Evolutionary conservation across 2,888 invertebrate species (phyloP), one percentile per base, ranked within the genome.

Genomic region (Acrobasis suavella): DNA sequence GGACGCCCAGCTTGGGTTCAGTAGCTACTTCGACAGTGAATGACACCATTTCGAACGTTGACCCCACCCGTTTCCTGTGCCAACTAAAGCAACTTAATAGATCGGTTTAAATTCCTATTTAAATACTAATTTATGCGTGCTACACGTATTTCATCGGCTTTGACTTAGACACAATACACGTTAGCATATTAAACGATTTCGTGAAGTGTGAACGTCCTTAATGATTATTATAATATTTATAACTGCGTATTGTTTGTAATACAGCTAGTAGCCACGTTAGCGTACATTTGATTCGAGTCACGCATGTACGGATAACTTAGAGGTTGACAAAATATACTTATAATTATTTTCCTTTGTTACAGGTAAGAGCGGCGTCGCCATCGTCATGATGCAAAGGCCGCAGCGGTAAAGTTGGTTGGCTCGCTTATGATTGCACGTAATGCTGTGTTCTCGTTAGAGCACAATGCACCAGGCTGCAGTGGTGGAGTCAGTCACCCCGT

Each of bases 401-500:
- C 70, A 75, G 77, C 72, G 86, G 89, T 87, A 82, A 86, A 81
- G 76, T 79, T 78, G 72, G 82, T 77, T 80, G 76, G 80, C 77
- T 80, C 74, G 76, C 75, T 80, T 87, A 85, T 85, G 85, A 85
- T 85, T 83, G 86, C 83, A 85, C 85, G 85, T 85, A 88, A 83
- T 86, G 85, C 81, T 81, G 80, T 85, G 91, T 89, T 89, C 91
- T 89, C 88, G 87, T 91, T 91, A 89, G 87, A 89, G 91, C 91
- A 90, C 91, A 91, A 91, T 92, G 91, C 91, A 90, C 91, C 91
- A 90, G 89, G 89, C 85, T 89, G 88, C 89, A 88, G 82, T 85
- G 86, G 78, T 83, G 77, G 81, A 87, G 91, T 91, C 91, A 91
- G 83, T 91, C 91, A 91, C 91, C 91, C 85, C 91, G 84, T 81